A percentile compares a stretch with the other conserved stretches of the same genome.
phyloP scores from a whole-genome alignment of 2,888 invertebrate species.

The Bombylius discolor region DNA sequence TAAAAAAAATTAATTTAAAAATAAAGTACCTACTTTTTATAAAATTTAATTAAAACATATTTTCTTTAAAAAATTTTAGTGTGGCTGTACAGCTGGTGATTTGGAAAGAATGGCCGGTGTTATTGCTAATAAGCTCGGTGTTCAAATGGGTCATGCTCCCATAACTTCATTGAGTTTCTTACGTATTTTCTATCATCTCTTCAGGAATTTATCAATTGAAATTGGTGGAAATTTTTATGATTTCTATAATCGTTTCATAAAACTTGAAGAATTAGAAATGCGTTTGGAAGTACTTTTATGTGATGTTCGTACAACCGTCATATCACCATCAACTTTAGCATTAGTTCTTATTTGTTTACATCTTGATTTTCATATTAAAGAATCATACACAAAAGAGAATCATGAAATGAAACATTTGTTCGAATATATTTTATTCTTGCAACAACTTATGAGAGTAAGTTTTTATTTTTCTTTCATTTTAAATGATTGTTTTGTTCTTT shows the following conservation, averaged over 20 bases:
- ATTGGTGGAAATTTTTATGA: conserved; percentile 39
- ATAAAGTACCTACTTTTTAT: neutral
- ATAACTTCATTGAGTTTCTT: conserved; percentile 57
- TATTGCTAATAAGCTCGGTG: conserved; percentile 62
- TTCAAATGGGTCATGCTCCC: conserved; percentile 43
- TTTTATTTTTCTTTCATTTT: neutral
- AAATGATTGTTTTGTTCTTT: neutral
- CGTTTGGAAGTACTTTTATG: conserved; percentile 63
- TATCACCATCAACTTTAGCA: conserved; percentile 61
- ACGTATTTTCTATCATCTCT: conserved; percentile 49
- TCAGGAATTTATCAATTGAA: conserved; percentile 43
- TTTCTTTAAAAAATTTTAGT: conserved; percentile 40
- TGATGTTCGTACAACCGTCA: conserved; percentile 60
- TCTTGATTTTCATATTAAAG: conserved; percentile 43
- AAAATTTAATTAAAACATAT: neutral
- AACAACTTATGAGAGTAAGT: conserved; percentile 56
- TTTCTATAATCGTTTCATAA: conserved; percentile 41
- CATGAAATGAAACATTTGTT: conserved; percentile 49
- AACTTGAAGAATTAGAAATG: conserved; percentile 48
- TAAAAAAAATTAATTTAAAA: conserved; percentile 12
- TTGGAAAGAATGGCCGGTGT: conserved; percentile 75
- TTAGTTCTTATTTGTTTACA: conserved; percentile 63
- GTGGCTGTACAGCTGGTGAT: conserved; percentile 74
- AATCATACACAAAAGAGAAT: conserved; percentile 35
- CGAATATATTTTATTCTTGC: conserved; percentile 58